phyloP scores from a whole-genome alignment of 2,888 invertebrate species.

The Drosophila pegasa region DNA sequence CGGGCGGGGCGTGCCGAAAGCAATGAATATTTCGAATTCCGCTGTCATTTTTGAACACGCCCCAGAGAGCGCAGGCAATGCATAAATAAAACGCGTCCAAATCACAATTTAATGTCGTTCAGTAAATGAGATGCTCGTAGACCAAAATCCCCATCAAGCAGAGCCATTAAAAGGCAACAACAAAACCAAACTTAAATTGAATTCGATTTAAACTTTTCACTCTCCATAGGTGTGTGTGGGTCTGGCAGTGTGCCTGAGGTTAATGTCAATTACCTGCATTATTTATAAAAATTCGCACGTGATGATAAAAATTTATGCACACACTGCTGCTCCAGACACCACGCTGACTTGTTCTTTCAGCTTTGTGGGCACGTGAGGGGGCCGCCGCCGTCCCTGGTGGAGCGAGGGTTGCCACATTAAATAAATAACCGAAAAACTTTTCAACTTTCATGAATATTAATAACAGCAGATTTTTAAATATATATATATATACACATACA shows the following conservation, averaged over 20 bases:
- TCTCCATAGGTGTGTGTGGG: neutral
- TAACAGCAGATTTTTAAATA: conserved; percentile 63
- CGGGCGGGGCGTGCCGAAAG: conserved; percentile 44
- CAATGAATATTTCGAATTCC: conserved; percentile 59
- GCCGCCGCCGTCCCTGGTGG: neutral
- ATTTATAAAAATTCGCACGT: conserved; percentile 51
- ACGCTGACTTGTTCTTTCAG: conserved; percentile 17
- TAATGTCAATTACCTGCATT: conserved; percentile 60
- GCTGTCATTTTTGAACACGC: conserved; percentile 55
- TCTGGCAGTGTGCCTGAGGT: conserved; percentile 15
- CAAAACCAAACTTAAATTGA: conserved; percentile 50
- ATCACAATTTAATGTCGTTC: conserved; percentile 58
- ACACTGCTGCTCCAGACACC: conserved; percentile 42
- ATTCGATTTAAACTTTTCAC: conserved; percentile 62
- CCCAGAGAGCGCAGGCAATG: conserved; percentile 43
- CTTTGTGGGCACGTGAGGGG: conserved; percentile 6
- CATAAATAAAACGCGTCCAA: conserved; percentile 51
- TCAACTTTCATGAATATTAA: conserved; percentile 79
- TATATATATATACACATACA: neutral
- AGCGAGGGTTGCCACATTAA: conserved; percentile 57
- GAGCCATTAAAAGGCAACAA: conserved; percentile 40
- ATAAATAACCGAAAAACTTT: conserved; percentile 78
- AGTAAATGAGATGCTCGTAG: conserved; percentile 18
- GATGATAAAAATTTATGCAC: conserved; percentile 60
- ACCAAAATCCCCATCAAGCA: conserved; percentile 5